A percentile compares a stretch with the other conserved stretches of the same genome.
Conservation (phyloP, 2,797 vertebrate species). For the Oreochromis grahami region DNA sequence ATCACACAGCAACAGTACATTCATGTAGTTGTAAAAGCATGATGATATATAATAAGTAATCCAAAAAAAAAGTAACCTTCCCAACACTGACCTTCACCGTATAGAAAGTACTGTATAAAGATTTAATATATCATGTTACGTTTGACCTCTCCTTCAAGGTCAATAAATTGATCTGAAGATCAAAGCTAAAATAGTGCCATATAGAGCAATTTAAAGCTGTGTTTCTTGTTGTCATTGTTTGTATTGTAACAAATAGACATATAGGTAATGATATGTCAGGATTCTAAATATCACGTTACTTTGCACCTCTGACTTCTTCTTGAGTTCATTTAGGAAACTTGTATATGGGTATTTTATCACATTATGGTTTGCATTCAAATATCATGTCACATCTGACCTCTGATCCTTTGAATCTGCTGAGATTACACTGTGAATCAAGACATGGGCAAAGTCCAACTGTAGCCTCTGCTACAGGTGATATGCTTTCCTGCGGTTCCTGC, state of each 20-base stretch:
- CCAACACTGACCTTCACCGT: background rate
- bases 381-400: background rate
- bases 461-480: background rate
- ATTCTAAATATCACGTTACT: background rate
- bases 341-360: background rate
- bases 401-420: background rate
- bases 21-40: background rate
- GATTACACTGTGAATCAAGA: background rate
- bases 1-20: background rate
- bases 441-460: background rate
- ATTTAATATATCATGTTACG: background rate
- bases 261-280: background rate
- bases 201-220: background rate
- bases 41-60: background rate
- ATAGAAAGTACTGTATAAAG: background rate
- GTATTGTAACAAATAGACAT: background rate
- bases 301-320: background rate
- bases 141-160: background rate
- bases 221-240: background rate
- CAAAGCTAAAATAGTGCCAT: background rate
- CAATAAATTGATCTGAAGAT: background rate
- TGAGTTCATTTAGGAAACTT: background rate
- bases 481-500: background rate
- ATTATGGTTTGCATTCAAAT: background rate
- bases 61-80: background rate